Percentiles rank a stretch among this genome's conserved stretches.
These are phyloP conservation scores for Podarcis siculus DNA, from an alignment of 2,797 vertebrate genomes.

Conservation along the genomic window DNA sequence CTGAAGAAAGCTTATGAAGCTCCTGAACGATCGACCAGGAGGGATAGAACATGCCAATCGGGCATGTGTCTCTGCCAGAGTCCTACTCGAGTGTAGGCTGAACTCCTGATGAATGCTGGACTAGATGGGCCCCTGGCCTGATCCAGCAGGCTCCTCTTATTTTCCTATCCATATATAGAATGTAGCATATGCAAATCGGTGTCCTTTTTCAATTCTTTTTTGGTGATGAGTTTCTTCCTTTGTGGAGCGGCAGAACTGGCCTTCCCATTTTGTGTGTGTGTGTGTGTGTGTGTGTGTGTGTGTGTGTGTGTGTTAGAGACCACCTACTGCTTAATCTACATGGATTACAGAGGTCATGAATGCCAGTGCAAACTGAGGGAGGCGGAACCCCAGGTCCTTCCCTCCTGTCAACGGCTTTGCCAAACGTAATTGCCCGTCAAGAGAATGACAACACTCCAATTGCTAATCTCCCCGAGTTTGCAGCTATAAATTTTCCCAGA, in stretches of 20 bases:
- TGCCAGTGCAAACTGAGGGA: not conserved
- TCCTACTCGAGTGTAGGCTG: no score
- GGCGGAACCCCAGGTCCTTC: not conserved
- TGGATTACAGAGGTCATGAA: not conserved
- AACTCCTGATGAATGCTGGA: no score
- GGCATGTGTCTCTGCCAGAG: no score
- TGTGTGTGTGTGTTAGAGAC: not conserved
- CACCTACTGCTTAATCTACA: not conserved
- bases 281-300: no score
- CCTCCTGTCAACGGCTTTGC: not conserved
- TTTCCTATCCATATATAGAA: not conserved
- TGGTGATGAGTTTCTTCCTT: not conserved
- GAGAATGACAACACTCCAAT: slow-evolving; percentile 14
- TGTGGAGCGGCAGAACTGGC: not conserved
- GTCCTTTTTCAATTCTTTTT: not conserved
- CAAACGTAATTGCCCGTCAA: slow-evolving; percentile 21
- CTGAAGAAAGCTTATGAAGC: no score
- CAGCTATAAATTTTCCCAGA: slow-evolving; percentile 48
- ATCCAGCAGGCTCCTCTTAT: no score
- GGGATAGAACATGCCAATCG: no score
- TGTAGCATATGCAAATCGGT: not conserved
- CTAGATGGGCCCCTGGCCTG: no score
- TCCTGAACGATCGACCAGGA: no score
- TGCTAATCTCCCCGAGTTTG: slow-evolving; percentile 59
- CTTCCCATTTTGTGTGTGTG: not conserved